These are phyloP conservation scores for Sebastes hopkinsi DNA, from an alignment of 2,797 vertebrate genomes.

Conservation along the genomic window DNA sequence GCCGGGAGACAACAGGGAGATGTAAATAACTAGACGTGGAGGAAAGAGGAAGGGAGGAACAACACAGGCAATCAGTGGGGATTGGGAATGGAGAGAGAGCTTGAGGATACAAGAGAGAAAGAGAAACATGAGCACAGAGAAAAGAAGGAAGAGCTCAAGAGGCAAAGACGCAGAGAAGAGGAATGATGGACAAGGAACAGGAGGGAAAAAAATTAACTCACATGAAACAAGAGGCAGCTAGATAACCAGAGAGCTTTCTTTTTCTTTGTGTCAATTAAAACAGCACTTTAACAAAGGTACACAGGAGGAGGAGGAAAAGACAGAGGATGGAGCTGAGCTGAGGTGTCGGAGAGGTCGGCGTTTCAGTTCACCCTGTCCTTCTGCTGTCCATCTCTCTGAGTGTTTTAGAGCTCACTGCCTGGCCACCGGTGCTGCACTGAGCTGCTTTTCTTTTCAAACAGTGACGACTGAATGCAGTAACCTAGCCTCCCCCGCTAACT, in stretches of 20 bases:
- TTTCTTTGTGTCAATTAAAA: slow-evolving; percentile 71
- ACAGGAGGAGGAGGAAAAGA: slow-evolving; percentile 20
- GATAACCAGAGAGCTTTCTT: slow-evolving; percentile 46
- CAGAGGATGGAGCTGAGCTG: slow-evolving; percentile 41
- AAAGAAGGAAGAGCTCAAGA: slow-evolving; percentile 1
- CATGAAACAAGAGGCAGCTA: slow-evolving; percentile 58
- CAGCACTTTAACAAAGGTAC: slow-evolving; percentile 50
- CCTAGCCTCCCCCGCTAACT: slow-evolving; percentile 34
- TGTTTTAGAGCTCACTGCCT: slow-evolving; percentile 16
- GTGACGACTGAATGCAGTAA: slow-evolving; percentile 17
- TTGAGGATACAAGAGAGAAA: background rate
- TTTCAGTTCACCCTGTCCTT: slow-evolving; percentile 52
- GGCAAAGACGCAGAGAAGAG: slow-evolving; percentile 6
- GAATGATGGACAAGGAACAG: slow-evolving; percentile 59
- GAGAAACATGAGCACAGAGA: slow-evolving; percentile 3
- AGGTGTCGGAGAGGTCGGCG: slow-evolving; percentile 50
- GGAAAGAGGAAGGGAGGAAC: slow-evolving; percentile 29
- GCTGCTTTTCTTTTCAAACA: slow-evolving; percentile 38
- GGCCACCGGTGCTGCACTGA: slow-evolving; percentile 20
- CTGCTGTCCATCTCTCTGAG: slow-evolving; percentile 48
- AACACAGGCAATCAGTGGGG: slow-evolving; percentile 34
- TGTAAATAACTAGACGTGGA: slow-evolving; percentile 53
- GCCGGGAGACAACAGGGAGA: slow-evolving; percentile 28
- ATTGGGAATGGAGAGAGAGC: background rate
- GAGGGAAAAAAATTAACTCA: slow-evolving; percentile 40